Conservation (phyloP, 2,797 vertebrate genomes). For the Prunella strophiata region DNA sequence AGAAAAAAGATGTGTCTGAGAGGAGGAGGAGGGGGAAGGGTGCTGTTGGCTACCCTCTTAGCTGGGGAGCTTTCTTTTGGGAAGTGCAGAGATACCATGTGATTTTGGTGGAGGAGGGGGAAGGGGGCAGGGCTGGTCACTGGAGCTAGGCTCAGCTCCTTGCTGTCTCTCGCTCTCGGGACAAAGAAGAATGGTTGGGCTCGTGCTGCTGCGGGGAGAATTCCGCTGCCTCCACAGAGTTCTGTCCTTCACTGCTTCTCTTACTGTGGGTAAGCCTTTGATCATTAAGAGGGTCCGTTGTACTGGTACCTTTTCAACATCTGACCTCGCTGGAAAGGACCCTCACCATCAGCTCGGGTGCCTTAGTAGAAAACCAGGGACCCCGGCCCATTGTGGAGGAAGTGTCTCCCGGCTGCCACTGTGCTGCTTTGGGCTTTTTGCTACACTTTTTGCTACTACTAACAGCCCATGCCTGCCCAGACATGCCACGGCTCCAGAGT, state of each 20-base stretch:
- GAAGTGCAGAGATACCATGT: not conserved
- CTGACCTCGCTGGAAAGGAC: not conserved
- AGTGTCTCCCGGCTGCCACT: not conserved
- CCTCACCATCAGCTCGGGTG: not conserved
- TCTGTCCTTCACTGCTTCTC: not conserved
- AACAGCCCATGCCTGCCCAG: accelerated
- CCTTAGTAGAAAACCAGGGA: not conserved
- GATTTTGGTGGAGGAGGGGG: not conserved
- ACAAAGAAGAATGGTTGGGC: not conserved
- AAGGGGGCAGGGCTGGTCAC: no score
- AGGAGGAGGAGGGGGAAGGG: not conserved
- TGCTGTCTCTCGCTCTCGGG: accelerated
- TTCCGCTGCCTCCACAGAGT: accelerated
- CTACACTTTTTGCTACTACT: no score
- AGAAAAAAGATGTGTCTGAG: not conserved
- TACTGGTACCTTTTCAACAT: not conserved
- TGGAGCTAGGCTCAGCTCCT: not conserved
- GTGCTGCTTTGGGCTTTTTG: not conserved
- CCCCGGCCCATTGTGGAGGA: accelerated
- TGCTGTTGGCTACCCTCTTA: no score
- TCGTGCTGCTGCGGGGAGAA: not conserved
- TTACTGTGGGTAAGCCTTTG: not conserved
- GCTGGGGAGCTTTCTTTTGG: not conserved
- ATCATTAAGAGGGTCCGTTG: accelerated
- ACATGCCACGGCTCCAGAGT: accelerated